Conservation (phyloP, 2,797 vertebrate genomes). For the Poeciliopsis presidionis region DNA sequence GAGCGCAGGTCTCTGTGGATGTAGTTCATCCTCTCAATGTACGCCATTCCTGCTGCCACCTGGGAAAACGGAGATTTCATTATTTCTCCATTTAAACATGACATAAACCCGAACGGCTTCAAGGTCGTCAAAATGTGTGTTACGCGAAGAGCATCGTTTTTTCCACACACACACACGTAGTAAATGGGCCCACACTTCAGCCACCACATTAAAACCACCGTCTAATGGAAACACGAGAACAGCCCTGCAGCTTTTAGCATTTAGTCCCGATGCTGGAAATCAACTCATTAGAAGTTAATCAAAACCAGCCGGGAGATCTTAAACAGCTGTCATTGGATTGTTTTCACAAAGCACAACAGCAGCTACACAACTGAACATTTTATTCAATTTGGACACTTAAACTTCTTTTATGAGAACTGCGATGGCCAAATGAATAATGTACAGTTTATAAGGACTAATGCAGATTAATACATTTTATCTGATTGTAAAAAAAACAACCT, state of each 20-base stretch:
- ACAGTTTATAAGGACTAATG: not conserved
- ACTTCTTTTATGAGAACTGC: not conserved
- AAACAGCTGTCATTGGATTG: not conserved
- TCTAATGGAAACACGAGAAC: not conserved
- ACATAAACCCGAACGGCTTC: constrained; percentile 26
- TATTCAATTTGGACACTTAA: not conserved
- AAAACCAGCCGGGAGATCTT: not conserved
- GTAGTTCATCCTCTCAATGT: constrained; percentile 99
- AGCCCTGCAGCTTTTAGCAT: not conserved
- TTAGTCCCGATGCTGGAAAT: not conserved
- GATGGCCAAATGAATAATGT: not conserved
- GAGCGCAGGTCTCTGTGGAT: constrained; percentile 98
- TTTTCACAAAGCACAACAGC: not conserved
- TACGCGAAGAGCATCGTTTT: not conserved
- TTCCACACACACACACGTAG: not conserved
- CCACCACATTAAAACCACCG: not conserved
- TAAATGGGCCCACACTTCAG: not conserved
- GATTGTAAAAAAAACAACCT: not conserved
- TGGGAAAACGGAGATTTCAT: constrained; percentile 58
- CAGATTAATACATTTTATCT: not conserved
- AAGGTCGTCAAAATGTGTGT: constrained; percentile 30
- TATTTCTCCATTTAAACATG: constrained; percentile 12
- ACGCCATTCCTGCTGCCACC: constrained; percentile 99
- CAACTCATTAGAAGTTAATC: not conserved
- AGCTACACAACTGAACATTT: not conserved